These are phyloP conservation scores for Oryctes rhinoceros DNA, from an alignment of 1,140 invertebrate genomes.

Conservation along the genomic window DNA sequence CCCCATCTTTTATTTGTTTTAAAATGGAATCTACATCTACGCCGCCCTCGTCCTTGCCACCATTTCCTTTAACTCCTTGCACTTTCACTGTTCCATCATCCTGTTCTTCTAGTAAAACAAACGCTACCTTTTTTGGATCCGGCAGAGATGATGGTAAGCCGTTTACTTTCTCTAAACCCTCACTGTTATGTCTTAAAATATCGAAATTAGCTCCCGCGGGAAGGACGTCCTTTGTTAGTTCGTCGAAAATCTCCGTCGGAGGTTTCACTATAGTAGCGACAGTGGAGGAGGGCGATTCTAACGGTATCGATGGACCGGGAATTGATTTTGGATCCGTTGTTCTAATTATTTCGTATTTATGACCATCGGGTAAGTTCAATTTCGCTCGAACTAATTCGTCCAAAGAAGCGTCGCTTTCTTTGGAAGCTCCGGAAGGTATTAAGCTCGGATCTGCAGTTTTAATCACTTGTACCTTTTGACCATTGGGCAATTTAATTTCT, in stretches of 20 bases:
- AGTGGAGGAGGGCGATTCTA: slow-evolving; percentile 42
- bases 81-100: slow-evolving; percentile 84
- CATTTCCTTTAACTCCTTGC: slow-evolving; percentile 77
- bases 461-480: slow-evolving; percentile 2
- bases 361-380: slow-evolving; percentile 69
- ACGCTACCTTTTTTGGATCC: slow-evolving; percentile 82
- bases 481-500: slow-evolving; percentile 65
- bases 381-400: slow-evolving; percentile 26
- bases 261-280: slow-evolving; percentile 63
- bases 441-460: slow-evolving; percentile 18
- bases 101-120: slow-evolving; percentile 85
- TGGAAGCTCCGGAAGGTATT: background rate
- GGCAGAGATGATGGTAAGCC: slow-evolving; percentile 69
- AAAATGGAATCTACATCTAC: slow-evolving; percentile 81
- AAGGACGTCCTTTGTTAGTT: slow-evolving; percentile 78
- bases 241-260: slow-evolving; percentile 70
- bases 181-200: slow-evolving; percentile 76
- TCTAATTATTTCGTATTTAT: slow-evolving; percentile 75
- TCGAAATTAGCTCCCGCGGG: slow-evolving; percentile 81
- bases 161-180: slow-evolving; percentile 75
- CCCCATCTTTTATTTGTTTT: slow-evolving; percentile 81
- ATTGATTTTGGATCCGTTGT: slow-evolving; percentile 62
- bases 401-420: background rate
- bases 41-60: slow-evolving; percentile 70
- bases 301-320: background rate